phyloP scores from a whole-genome alignment of 1,140 invertebrate genomes.

The Drosophila kohkoa region DNA sequence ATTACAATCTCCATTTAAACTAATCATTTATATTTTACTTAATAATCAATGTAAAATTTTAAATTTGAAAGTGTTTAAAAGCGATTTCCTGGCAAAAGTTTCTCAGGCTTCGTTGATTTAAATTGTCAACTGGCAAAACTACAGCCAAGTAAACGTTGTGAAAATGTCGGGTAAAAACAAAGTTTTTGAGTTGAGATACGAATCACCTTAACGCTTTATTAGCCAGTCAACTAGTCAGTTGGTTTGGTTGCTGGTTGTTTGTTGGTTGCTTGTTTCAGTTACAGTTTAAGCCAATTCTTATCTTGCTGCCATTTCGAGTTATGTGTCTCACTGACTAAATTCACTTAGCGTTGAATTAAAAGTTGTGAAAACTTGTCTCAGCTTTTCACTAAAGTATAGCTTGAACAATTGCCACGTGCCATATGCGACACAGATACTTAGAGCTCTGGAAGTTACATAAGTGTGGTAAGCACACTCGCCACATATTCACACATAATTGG shows the following conservation, averaged over 20 bases:
- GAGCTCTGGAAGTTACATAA: background rate
- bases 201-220: background rate
- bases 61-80: background rate
- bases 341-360: constrained; percentile 42
- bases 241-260: background rate
- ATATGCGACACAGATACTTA: constrained; percentile 6
- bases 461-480: background rate
- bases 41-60: background rate
- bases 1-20: no score
- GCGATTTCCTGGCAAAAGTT: background rate
- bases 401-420: constrained; percentile 17
- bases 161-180: background rate
- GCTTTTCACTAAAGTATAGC: constrained; percentile 15
- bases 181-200: background rate
- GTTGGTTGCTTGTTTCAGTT: constrained; percentile 30
- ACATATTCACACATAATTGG: background rate
- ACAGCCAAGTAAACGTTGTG: background rate
- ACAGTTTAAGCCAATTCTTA: constrained; percentile 22
- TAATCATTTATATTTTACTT: no score
- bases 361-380: constrained; percentile 31
- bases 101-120: background rate
- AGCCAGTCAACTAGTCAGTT: constrained; percentile 18
- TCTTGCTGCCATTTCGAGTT: constrained; percentile 24
- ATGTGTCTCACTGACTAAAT: constrained; percentile 29
- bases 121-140: background rate